Conservation (phyloP, 1,140 invertebrate genomes). For the Caenorhabditis tropicalis region DNA sequence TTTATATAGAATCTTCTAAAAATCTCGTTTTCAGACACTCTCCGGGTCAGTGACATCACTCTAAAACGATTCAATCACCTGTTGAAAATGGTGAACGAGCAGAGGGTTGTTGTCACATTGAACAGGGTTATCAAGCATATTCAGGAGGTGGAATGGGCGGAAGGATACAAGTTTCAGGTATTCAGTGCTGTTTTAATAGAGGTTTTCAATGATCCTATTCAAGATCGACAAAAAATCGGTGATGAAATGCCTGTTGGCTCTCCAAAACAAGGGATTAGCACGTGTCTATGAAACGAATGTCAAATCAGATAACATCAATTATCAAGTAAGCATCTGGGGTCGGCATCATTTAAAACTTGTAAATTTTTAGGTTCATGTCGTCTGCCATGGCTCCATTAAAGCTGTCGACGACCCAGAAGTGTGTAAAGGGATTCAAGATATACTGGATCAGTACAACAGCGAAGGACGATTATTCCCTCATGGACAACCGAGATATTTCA, state of each 20-base stretch:
- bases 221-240: constrained; percentile 70
- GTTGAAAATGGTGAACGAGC: constrained; percentile 55
- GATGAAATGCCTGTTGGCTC: constrained; percentile 63
- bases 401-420: constrained; percentile 52
- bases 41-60: constrained; percentile 65
- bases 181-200: neutral
- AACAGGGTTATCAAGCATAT: constrained; percentile 56
- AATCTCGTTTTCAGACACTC: constrained; percentile 58
- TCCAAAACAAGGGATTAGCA: constrained; percentile 55
- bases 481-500: constrained; percentile 55
- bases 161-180: constrained; percentile 60
- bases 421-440: constrained; percentile 54
- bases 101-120: constrained; percentile 62
- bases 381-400: constrained; percentile 53
- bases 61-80: constrained; percentile 60
- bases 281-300: constrained; percentile 55
- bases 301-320: constrained; percentile 52
- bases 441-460: constrained; percentile 57
- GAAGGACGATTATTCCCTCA: constrained; percentile 66
- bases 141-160: constrained; percentile 51
- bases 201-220: constrained; percentile 21
- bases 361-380: constrained; percentile 57
- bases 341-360: neutral
- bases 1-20: neutral
- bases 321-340: constrained; percentile 34